Percentiles rank a stretch among this genome's conserved stretches.
These are phyloP conservation scores for Volucella inflata DNA, from an alignment of 2,888 invertebrate genomes.

Conservation along the genomic window DNA sequence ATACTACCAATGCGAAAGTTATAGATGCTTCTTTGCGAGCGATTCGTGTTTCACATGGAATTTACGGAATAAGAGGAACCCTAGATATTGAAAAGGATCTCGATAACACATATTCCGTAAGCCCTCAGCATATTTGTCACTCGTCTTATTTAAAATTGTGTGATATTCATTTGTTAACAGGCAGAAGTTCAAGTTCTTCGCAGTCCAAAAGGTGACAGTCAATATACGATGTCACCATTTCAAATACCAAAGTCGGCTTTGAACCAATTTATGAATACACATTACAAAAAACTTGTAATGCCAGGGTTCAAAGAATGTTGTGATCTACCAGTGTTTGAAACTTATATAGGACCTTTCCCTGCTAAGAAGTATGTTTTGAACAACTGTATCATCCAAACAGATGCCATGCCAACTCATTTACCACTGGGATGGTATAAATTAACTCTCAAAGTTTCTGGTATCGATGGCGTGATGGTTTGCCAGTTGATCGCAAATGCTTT, in stretches of 20 bases:
- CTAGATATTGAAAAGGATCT: not conserved
- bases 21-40: constrained; percentile 5
- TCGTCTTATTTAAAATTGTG: not conserved
- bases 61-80: constrained; percentile 26
- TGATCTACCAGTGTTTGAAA: constrained; percentile 2
- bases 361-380: not conserved
- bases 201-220: constrained; percentile 2
- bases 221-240: not conserved
- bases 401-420: constrained; percentile 15
- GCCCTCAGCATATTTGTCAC: not conserved
- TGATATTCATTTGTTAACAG: not conserved
- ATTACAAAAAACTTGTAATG: constrained; percentile 25
- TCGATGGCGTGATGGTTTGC: not conserved
- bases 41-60: not conserved
- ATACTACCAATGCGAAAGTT: not conserved
- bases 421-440: constrained; percentile 24
- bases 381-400: constrained; percentile 1
- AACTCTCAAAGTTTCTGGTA: not conserved
- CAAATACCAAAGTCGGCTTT: not conserved
- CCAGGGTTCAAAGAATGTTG: constrained; percentile 13
- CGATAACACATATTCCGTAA: constrained; percentile 13
- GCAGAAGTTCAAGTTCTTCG: not conserved
- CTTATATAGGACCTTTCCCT: not conserved
- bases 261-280: constrained; percentile 6
- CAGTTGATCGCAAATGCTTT: not conserved